Percentiles rank a stretch among this genome's conserved stretches.
phyloP scores from a whole-genome alignment of 2,888 invertebrate genomes.

The Anoncus sp. region DNA sequence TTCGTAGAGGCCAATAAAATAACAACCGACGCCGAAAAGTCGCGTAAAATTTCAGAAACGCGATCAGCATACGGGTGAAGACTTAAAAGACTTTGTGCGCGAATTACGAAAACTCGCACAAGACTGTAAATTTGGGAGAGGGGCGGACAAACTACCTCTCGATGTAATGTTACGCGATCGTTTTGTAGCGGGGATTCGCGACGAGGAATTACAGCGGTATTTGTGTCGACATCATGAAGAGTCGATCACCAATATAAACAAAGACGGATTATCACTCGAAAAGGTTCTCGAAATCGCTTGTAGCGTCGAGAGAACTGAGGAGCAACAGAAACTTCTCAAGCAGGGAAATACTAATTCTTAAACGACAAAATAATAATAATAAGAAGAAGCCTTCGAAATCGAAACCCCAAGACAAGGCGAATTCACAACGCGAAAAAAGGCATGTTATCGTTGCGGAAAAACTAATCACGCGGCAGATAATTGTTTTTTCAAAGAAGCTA shows the following conservation, averaged over 20 bases:
- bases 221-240: conserved; percentile 54
- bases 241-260: conserved; percentile 33
- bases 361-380: conserved; percentile 31
- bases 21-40: no score
- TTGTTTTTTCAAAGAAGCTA: conserved; percentile 47
- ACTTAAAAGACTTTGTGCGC: conserved; percentile 49
- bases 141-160: conserved; percentile 37
- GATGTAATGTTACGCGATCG: conserved; percentile 53
- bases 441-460: conserved; percentile 52
- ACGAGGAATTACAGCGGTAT: conserved; percentile 55
- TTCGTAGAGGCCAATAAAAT: no score
- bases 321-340: conserved; percentile 53
- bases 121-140: conserved; percentile 50
- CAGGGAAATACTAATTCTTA: no score
- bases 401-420: no score
- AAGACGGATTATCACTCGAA: no score
- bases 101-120: conserved; percentile 45
- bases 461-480: conserved; percentile 40
- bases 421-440: no score
- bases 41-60: conserved; percentile 57
- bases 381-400: conserved; percentile 18
- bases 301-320: no score
- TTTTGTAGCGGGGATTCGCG: conserved; percentile 54
- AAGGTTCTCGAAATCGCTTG: no score
- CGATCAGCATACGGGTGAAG: conserved; percentile 40